Percentiles rank a stretch among this genome's conserved stretches.
These are phyloP conservation scores for Leucopsar rothschildi DNA, from an alignment of 2,113 vertebrate species.

Conservation along the genomic window DNA sequence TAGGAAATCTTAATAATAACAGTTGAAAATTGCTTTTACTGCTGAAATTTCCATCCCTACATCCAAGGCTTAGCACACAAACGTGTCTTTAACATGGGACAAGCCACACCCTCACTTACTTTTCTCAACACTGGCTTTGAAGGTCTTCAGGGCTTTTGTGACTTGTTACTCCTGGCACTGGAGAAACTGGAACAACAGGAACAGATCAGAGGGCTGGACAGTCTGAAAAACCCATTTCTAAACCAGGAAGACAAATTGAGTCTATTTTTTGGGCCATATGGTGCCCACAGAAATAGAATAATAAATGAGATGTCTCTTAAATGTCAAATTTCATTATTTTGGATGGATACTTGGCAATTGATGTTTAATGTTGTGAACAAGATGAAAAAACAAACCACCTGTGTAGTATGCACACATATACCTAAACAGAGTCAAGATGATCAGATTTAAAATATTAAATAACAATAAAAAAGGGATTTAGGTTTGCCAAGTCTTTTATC, in stretches of 20 bases:
- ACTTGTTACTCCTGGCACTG: not conserved
- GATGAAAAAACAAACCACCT: not conserved
- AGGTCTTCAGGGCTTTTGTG: not conserved
- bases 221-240: not conserved
- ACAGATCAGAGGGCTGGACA: not conserved
- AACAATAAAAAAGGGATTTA: not conserved
- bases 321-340: not conserved
- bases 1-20: not conserved
- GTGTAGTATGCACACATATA: not conserved
- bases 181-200: not conserved
- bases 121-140: not conserved
- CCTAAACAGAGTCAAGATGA: not conserved
- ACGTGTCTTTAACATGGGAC: rapidly evolving
- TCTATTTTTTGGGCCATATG: not conserved
- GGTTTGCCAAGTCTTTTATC: not conserved
- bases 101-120: not conserved
- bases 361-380: not conserved
- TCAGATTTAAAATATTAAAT: not conserved
- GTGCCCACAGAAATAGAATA: not conserved
- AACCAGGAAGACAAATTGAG: not conserved
- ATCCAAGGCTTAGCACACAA: not conserved
- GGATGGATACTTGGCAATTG: not conserved
- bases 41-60: not conserved
- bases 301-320: not conserved
- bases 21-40: not conserved